Base-by-base conservation (phyloP, 2,888 invertebrate genomes). In the Choristoneura rosaceana region DNA sequence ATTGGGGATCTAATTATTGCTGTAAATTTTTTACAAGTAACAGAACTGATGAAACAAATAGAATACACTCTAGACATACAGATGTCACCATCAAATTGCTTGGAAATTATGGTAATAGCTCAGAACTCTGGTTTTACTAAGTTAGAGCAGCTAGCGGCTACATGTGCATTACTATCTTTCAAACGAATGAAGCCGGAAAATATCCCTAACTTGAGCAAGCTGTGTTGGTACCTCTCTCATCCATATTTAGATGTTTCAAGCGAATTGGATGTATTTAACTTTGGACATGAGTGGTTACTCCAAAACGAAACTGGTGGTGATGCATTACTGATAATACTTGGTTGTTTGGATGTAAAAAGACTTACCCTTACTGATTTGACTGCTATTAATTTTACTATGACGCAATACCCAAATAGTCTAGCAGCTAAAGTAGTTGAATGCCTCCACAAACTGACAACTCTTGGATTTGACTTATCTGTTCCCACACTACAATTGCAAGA, bases 211-310 rank as follows among this genome's bases (percentile, higher is more conserved):
- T 80, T 93, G 43, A 76, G 85, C 4, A 88, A 82, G 75, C 78
- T 94, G 0, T 87, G 84, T 52, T 94, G 93, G 93, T 93, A 93
- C 71, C 81, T 94, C 12, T 92, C 93, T 25, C 91, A 93, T 74
- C 87, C 91, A 62, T 87, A 88, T 76, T 82, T 93, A 73, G 82
- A 90, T 74, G 74, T 82, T 1, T 77, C 81, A 2, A 84, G 75
- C 76, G 94, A 94, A 79, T 75, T 88, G 61, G 80, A 87, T 64
- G 89, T 91, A 0, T 93, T 92, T 69, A 84, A 86, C 76, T 93
- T 93, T 84, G 93, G 93, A 14, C 75, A 85, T n/a, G 65, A 88
- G 38, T 94, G 93, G 93, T 79, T 90, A 14, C 69, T 77, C 25
- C 77, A 77, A 5, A 79, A 81, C 52, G 84, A 87, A 71, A 82